phyloP scores from a whole-genome alignment of 2,797 vertebrate genomes.

The Neosalanx taihuensis region DNA sequence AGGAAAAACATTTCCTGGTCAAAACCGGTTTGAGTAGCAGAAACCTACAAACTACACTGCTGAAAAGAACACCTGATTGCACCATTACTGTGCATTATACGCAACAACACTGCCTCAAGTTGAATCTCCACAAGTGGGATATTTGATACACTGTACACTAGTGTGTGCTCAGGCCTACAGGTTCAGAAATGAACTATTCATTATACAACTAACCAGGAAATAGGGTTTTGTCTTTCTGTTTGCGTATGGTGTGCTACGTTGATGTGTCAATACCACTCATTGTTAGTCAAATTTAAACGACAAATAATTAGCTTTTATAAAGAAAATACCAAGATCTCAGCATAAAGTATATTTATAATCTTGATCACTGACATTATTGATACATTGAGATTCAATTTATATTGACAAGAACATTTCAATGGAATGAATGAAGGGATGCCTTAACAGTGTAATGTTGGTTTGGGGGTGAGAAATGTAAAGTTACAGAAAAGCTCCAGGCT shows the following conservation, averaged over 20 bases:
- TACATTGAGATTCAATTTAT: background rate
- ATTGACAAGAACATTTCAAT: background rate
- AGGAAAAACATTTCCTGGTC: constrained; percentile 51
- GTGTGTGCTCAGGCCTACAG: background rate
- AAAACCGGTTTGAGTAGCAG: constrained; percentile 48
- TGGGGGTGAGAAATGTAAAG: background rate
- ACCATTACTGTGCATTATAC: background rate
- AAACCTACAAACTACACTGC: constrained; percentile 25
- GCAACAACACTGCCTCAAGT: background rate
- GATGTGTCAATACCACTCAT: background rate
- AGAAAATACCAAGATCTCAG: background rate
- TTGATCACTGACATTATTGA: background rate
- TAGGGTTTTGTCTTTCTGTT: constrained; percentile 29
- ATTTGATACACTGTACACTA: constrained; percentile 8
- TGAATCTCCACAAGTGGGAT: background rate
- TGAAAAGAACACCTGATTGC: background rate
- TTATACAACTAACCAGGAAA: background rate
- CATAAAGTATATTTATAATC: background rate
- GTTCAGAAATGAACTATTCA: background rate
- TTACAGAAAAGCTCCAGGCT: constrained; percentile 91
- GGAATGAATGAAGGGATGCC: background rate
- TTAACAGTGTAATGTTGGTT: constrained; percentile 11
- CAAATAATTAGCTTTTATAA: constrained; percentile 10
- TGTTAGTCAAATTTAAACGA: constrained; percentile 4
- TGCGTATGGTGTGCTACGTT: constrained; percentile 36